phyloP scores from a whole-genome alignment of 2,113 vertebrate species.

The Vimba vimba region DNA sequence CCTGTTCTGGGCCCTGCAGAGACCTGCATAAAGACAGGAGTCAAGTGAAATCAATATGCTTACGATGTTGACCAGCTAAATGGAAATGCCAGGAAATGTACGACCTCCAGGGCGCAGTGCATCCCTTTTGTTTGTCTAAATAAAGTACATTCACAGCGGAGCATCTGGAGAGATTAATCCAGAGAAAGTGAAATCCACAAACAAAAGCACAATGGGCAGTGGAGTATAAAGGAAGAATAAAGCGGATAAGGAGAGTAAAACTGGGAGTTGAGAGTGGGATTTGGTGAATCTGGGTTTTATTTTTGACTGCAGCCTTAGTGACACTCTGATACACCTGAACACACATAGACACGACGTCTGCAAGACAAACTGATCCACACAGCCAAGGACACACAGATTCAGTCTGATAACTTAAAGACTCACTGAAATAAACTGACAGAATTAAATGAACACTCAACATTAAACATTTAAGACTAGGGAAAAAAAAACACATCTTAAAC shows the following conservation, averaged over 20 bases:
- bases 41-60: constrained; percentile 69
- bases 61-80: constrained; percentile 65
- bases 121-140: constrained; percentile 70
- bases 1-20: constrained; percentile 10
- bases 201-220: constrained; percentile 15
- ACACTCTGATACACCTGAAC: background rate
- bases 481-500: background rate
- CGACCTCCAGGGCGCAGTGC: constrained; percentile 43
- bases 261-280: background rate
- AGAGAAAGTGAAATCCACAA: constrained; percentile 51
- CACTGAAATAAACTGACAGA: no score
- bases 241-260: background rate
- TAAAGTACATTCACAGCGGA: constrained; percentile 57
- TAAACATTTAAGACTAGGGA: background rate
- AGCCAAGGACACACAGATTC: background rate
- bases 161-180: constrained; percentile 63
- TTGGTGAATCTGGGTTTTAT: background rate
- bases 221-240: background rate
- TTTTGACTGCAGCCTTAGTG: background rate
- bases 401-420: background rate
- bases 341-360: background rate
- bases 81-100: constrained; percentile 72
- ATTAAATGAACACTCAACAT: background rate
- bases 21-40: constrained; percentile 57
- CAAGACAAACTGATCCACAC: background rate